A percentile compares a stretch with the other conserved stretches of the same genome.
Evolutionary conservation across 2,113 vertebrate genomes (phyloP).

Genomic region (Sphaerodactylus townsendi): DNA sequence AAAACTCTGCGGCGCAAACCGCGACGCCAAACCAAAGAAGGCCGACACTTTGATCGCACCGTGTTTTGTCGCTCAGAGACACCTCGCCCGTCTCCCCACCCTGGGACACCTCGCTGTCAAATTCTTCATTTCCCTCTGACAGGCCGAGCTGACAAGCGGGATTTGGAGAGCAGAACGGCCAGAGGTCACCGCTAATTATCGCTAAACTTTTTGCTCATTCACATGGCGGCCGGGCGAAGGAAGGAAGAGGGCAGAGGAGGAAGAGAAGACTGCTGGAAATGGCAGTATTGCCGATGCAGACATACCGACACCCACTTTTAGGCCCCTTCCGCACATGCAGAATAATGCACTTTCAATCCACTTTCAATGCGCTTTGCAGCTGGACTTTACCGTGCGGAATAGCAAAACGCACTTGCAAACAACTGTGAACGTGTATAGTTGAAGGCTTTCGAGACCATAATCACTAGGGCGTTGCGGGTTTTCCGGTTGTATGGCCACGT

Average conservation of each 20-base stretch:
- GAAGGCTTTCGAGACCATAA: too few species aligned
- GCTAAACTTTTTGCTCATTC: slow-evolving; percentile 61
- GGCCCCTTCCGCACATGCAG: too few species aligned
- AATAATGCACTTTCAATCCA: too few species aligned
- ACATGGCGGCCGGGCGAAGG: slow-evolving; percentile 12
- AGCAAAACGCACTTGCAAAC: too few species aligned
- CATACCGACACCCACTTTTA: too few species aligned
- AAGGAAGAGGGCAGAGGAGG: slow-evolving; percentile 4
- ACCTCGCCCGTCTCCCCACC: slow-evolving; percentile 55
- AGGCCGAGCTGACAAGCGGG: slow-evolving; percentile 57
- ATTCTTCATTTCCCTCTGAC: slow-evolving; percentile 64
- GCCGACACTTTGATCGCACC: slow-evolving; percentile 74
- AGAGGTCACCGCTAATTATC: slow-evolving; percentile 64
- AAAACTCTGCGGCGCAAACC: slow-evolving; percentile 72
- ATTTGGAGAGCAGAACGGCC: slow-evolving; percentile 50
- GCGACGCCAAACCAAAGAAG: slow-evolving; percentile 72
- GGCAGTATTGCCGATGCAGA: background rate
- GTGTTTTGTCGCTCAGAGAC: slow-evolving; percentile 29
- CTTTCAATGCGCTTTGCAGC: too few species aligned
- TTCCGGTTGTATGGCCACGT: too few species aligned
- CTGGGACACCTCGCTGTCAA: slow-evolving; percentile 37
- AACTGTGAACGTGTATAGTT: too few species aligned
- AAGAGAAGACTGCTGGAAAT: background rate
- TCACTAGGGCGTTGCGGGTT: too few species aligned
- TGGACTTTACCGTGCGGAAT: too few species aligned